Evolutionary conservation across 2,888 invertebrate genomes (phyloP), one percentile per base, ranked within the genome.

Genomic region (Pterostichus madidus): DNA sequence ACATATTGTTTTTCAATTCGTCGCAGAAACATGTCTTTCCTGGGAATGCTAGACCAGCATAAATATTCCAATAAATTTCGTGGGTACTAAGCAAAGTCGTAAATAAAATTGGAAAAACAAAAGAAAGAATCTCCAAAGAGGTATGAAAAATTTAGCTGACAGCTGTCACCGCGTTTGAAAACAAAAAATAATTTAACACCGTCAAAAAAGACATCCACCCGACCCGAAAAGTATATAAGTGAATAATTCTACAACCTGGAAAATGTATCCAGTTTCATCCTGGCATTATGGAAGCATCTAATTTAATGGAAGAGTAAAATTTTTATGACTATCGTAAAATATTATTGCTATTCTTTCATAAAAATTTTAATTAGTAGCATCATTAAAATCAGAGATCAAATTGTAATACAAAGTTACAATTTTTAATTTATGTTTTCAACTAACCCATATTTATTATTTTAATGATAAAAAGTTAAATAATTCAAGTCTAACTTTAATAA

Each of bases 161-260:
- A 79, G 79, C 79, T 79, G 79, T 79, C 79, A 79, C 61, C 79
- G 49, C 61, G 35, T 79, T 64, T 46, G 61, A 64, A 79, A 79
- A 75, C 64, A 64, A 61, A 79, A 61, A 78, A 59, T 59, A 61
- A 78, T 39, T 78, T 53, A 24, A 31, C 32, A 3, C 76, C 13
- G 49, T 35, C 24, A 32, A 53, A 56, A 56, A 76, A 76, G 46
- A 0, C 53, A 13, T n/a, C 17, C 68, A 32, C 7, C 15, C 76
- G 31, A 53, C 32, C 49, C 53, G 53, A 52, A 53, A 35, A 68
- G 11, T 53, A 53, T 53, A 52, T 46, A 71, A 46, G 53, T 32
- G 76, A 76, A 53, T 35, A 31, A 13, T 32, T 46, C 17, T 17
- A 13, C 35, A 64, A 1, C n/a, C n/a, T 5, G 35, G 6, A 35